A percentile compares a stretch with the other conserved stretches of the same genome.
Evolutionary conservation across 2,113 vertebrate genomes (phyloP).

Genomic region (Chascanopsetta lugubris): DNA sequence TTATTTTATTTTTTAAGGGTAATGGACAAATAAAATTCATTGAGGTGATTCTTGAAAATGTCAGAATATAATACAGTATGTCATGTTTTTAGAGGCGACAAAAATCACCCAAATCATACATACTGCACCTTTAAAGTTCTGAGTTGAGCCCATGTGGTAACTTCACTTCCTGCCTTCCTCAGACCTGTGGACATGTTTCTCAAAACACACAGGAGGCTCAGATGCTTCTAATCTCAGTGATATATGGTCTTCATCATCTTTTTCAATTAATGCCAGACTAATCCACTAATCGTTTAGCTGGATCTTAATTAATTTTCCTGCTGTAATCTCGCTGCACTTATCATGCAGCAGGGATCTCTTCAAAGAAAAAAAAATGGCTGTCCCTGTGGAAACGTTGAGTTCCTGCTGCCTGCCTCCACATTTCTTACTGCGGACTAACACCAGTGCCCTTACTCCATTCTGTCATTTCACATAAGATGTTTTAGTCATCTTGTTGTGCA

Average conservation of each 20-base stretch:
- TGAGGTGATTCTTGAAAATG: too few species aligned
- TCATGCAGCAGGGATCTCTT: constrained; percentile 54
- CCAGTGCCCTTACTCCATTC: neutral
- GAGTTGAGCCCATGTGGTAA: too few species aligned
- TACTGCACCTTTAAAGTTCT: too few species aligned
- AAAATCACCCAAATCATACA: too few species aligned
- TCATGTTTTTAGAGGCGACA: too few species aligned
- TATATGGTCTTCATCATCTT: constrained; percentile 64
- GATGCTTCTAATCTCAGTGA: constrained; percentile 55
- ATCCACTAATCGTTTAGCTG: constrained; percentile 70
- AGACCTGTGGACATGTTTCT: constrained; percentile 41
- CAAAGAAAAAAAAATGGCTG: constrained; percentile 34
- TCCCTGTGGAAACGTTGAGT: constrained; percentile 39
- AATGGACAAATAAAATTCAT: too few species aligned
- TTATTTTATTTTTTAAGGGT: too few species aligned
- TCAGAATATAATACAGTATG: too few species aligned
- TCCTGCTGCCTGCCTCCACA: constrained; percentile 15
- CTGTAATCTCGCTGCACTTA: constrained; percentile 67
- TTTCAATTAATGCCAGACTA: constrained; percentile 70
- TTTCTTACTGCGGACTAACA: constrained; percentile 9
- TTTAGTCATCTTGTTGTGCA: too few species aligned
- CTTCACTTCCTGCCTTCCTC: neutral
- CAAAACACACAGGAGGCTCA: constrained; percentile 38
- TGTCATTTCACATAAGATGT: neutral
- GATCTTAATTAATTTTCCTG: constrained; percentile 79